Percentiles rank a stretch among this genome's conserved stretches.
phyloP scores from a whole-genome alignment of 2,113 vertebrate genomes.

The Gobio gobio region DNA sequence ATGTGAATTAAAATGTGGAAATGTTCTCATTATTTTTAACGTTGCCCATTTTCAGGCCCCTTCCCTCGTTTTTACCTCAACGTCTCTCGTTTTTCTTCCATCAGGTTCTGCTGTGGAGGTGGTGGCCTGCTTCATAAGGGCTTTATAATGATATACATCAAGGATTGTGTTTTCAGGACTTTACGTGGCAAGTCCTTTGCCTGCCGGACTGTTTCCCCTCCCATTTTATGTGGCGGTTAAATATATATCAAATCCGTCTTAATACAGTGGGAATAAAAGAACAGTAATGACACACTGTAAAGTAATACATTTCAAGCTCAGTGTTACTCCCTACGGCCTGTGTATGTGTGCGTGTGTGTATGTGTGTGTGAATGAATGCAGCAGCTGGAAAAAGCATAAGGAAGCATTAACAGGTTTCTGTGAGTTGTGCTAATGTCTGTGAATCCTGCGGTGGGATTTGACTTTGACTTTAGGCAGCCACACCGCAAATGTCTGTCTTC shows the following conservation, averaged over 20 bases:
- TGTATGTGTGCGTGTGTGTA: conserved; percentile 10
- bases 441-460: conserved; percentile 41
- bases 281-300: conserved; percentile 30
- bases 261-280: conserved; percentile 51
- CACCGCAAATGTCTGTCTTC: conserved; percentile 20
- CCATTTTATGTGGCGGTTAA: conserved; percentile 13
- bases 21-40: conserved; percentile 50
- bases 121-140: conserved; percentile 39
- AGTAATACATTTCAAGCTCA: conserved; percentile 37
- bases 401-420: conserved; percentile 44
- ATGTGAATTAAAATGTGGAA: conserved; percentile 37
- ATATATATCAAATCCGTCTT: conserved; percentile 36
- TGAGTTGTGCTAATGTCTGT: conserved; percentile 43
- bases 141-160: conserved; percentile 52
- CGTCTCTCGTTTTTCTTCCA: conserved; percentile 20
- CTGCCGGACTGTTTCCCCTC: conserved; percentile 3
- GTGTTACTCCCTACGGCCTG: conserved; percentile 14
- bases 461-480: conserved; percentile 45
- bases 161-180: conserved; percentile 36
- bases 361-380: conserved; percentile 11
- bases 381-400: conserved; percentile 45
- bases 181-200: conserved; percentile 26
- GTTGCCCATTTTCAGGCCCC: neutral
- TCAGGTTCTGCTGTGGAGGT: conserved; percentile 43
- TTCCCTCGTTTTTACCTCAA: neutral